Percentiles rank a stretch among this genome's conserved stretches.
Conservation (phyloP, 1,140 invertebrate species). For the Eriosoma lanigerum region DNA sequence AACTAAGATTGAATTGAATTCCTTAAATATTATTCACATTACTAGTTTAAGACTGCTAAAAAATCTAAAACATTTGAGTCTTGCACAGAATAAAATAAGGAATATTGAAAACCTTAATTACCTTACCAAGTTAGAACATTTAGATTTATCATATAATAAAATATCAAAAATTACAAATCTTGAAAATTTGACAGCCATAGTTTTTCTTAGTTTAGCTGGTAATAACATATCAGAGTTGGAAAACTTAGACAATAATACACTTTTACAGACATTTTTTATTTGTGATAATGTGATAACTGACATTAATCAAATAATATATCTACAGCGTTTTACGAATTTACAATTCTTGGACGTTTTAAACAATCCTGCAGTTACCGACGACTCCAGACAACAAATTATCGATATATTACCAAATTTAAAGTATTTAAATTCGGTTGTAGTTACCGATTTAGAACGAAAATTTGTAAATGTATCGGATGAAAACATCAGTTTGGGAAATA, state of each 20-base stretch:
- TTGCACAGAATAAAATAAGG: constrained; percentile 4
- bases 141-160: constrained; percentile 3
- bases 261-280: background rate
- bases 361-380: background rate
- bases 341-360: background rate
- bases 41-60: background rate
- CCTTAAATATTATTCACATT: background rate
- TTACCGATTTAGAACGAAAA: background rate
- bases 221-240: background rate
- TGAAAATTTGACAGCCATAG: background rate
- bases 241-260: background rate
- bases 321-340: constrained; percentile 5
- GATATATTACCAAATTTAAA: background rate
- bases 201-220: background rate
- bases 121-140: background rate
- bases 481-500: background rate
- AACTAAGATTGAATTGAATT: background rate
- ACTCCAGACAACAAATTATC: background rate
- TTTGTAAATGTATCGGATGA: background rate
- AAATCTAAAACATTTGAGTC: background rate
- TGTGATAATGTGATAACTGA: background rate
- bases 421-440: background rate
- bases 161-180: constrained; percentile 14
- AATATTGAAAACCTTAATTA: background rate
- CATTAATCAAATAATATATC: background rate